phyloP scores from a whole-genome alignment of 2,888 invertebrate species.

The Chloromyia formosa region DNA sequence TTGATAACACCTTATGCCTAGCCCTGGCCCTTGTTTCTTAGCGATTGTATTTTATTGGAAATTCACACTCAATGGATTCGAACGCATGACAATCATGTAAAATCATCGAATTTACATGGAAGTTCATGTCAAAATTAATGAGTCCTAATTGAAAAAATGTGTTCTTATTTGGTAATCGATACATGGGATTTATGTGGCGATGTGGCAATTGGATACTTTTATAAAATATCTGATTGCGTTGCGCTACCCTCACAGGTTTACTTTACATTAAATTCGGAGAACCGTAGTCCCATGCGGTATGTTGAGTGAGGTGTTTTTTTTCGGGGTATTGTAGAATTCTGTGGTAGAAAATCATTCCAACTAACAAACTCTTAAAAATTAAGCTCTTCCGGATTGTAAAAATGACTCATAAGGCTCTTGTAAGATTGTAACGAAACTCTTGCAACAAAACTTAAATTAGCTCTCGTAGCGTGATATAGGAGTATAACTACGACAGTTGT shows the following conservation, averaged over 20 bases:
- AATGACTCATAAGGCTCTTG: too few relatives aligned
- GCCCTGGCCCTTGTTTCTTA: neutral
- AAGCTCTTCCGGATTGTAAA: too few relatives aligned
- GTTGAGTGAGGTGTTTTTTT: too few relatives aligned
- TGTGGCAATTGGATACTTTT: conserved; percentile 25
- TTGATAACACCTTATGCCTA: neutral
- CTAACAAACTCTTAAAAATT: too few relatives aligned
- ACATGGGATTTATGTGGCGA: neutral
- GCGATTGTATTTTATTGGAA: neutral
- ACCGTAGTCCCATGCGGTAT: too few relatives aligned
- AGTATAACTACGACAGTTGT: too few relatives aligned
- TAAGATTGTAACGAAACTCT: too few relatives aligned
- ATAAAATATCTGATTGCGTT: neutral
- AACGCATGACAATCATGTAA: conserved; percentile 47
- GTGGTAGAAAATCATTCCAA: too few relatives aligned
- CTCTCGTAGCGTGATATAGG: too few relatives aligned
- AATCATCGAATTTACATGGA: conserved; percentile 44
- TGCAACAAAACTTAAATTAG: too few relatives aligned
- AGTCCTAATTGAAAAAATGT: conserved; percentile 48
- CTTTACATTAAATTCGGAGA: neutral
- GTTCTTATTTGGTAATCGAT: conserved; percentile 34
- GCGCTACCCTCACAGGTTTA: neutral
- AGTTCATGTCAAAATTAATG: conserved; percentile 48
- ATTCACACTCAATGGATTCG: conserved; percentile 43
- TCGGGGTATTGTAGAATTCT: too few relatives aligned